Evolutionary conservation across 2,888 invertebrate genomes (phyloP), one percentile per base, ranked within the genome.

Genomic region (Nymphalis c-album): DNA sequence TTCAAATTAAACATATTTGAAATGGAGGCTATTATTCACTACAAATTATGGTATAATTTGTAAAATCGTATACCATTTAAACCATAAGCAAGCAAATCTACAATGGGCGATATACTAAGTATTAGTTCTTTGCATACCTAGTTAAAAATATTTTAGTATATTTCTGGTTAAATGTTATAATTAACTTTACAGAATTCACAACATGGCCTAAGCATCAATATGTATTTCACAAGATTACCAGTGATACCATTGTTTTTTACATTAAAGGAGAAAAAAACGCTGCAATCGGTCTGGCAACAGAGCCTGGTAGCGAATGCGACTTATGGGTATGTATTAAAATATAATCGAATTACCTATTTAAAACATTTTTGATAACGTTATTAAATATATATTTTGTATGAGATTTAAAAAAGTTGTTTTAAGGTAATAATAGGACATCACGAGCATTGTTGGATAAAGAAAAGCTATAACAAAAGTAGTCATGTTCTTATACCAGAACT

Each of bases 401-500:
- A 13, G 4, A 40, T 40, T 40, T 13, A 40, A 40, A 40, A 40
- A 13, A 13, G 10, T n/a, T 40, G 4, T 40, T 57, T 61, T 20
- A 47, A 72, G 72, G 22, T 72, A 51, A 22, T 70, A 10, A 63
- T 72, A 6, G 68, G 68, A 45, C 17, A 40, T 46, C 47, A 62
- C 35, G 51, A 64, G 22, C 57, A 57, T 10, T 68, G 66, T 40
- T 64, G 68, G 53, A 64, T 72, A n/a, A 53, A 66, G 17, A 68
- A 60, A 40, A 26, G n/a, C n/a, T 31, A 64, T 26, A 59, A 53
- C 7, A 58, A 57, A 18, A 55, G 53, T 40, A 51, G 26, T n/a
- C 58, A 20, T 35, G 48, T 64, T 18, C 35, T 55, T 16, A 64
- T 51, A 4, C 59, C 48, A 47, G 85, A 88, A 60, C 86, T 94